A percentile compares a stretch with the other conserved stretches of the same genome.
These are phyloP conservation scores for Heliothis virescens DNA, from an alignment of 1,140 invertebrate genomes.

Conservation along the genomic window DNA sequence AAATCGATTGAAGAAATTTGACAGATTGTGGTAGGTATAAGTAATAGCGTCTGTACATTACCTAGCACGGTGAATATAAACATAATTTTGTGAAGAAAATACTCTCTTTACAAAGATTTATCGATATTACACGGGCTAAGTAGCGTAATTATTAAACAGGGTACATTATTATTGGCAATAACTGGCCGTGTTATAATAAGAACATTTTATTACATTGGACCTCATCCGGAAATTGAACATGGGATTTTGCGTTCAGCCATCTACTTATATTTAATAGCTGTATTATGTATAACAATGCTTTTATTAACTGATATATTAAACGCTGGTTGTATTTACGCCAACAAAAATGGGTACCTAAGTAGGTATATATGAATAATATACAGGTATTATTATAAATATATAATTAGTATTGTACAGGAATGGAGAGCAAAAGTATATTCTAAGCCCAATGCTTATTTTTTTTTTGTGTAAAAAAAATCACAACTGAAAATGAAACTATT, in stretches of 20 bases:
- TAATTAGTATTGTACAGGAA: too few species aligned
- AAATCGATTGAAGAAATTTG: too few species aligned
- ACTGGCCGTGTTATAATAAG: constrained; percentile 26
- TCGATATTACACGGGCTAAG: constrained; percentile 37
- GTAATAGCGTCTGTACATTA: too few species aligned
- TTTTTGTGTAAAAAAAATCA: not conserved
- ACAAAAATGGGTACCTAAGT: too few species aligned
- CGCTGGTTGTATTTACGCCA: not conserved
- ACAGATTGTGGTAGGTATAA: too few species aligned
- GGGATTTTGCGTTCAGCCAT: not conserved
- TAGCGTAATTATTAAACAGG: constrained; percentile 36
- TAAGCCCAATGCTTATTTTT: too few species aligned
- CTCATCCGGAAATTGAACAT: constrained; percentile 34
- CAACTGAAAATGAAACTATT: too few species aligned
- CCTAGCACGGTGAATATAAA: constrained; percentile 1
- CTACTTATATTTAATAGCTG: constrained; percentile 46
- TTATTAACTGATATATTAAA: constrained; percentile 36
- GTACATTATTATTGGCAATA: constrained; percentile 40
- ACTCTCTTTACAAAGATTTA: constrained; percentile 29
- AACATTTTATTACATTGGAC: constrained; percentile 33
- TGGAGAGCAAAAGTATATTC: too few species aligned
- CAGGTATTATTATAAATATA: too few species aligned
- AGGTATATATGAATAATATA: too few species aligned
- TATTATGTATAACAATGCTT: constrained; percentile 40
- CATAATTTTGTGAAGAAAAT: constrained; percentile 13